phyloP scores from a whole-genome alignment of 2,113 vertebrate genomes.

The Chionomys nivalis region DNA sequence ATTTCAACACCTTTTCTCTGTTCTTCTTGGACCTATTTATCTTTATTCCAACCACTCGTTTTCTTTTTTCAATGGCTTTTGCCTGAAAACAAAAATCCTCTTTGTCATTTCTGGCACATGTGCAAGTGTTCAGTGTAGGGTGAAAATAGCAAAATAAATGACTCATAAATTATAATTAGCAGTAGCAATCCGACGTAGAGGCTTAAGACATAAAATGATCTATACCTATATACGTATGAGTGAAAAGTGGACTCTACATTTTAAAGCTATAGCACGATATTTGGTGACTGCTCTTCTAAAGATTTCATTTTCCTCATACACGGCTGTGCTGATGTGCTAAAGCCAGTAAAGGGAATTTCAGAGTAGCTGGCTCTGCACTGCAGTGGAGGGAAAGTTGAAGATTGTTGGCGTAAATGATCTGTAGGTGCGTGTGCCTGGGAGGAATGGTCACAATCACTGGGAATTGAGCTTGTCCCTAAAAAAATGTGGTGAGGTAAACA shows the following conservation, averaged over 20 bases:
- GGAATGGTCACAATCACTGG: conserved; percentile 2
- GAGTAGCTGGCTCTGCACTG: not conserved
- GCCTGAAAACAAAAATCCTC: not conserved
- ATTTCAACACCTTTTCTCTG: not conserved
- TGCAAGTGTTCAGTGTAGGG: conserved; percentile 11
- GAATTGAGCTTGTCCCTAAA: conserved; percentile 43
- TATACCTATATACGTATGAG: not conserved
- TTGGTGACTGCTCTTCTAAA: conserved; percentile 19
- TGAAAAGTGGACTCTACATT: not conserved
- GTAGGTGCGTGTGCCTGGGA: not conserved
- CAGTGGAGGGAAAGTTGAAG: not conserved
- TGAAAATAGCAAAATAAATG: conserved; percentile 27
- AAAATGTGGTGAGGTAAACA: conserved; percentile 24
- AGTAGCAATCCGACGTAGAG: conserved; percentile 12
- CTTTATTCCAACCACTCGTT: not conserved
- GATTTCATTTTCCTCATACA: not conserved
- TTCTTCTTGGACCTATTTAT: not conserved
- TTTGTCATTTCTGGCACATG: conserved; percentile 32
- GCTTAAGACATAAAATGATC: conserved; percentile 3
- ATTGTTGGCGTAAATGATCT: not conserved
- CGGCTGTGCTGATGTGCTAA: conserved; percentile 23
- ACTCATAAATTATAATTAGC: not conserved
- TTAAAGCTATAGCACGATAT: conserved; percentile 3
- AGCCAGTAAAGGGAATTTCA: conserved; percentile 24
- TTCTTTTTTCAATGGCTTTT: conserved; percentile 38